These are phyloP conservation scores for Philaenus spumarius DNA, from an alignment of 1,140 invertebrate genomes.

Conservation along the genomic window DNA sequence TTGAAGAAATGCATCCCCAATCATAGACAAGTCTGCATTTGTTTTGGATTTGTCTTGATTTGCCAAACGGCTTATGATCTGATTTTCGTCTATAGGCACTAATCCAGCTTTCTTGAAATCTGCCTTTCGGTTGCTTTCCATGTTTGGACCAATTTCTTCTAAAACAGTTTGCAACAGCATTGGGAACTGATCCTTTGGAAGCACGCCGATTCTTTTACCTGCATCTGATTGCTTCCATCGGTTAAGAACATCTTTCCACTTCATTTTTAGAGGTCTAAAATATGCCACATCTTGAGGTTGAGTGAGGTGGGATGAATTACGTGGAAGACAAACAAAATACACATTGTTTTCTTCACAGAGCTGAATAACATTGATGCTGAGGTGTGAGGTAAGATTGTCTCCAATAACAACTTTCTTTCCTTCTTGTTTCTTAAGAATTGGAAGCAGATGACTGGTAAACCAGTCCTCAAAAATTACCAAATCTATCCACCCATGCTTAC, in stretches of 20 bases:
- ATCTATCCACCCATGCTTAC: no score
- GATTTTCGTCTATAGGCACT: no score
- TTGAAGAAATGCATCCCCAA: no score
- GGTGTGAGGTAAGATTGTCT: no score
- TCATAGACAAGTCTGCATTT: background rate
- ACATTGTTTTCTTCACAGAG: slow-evolving; percentile 35
- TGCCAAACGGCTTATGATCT: no score
- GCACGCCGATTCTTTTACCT: background rate
- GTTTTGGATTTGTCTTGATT: background rate
- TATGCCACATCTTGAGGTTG: slow-evolving; percentile 41
- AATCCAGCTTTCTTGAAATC: no score
- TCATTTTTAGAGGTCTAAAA: no score
- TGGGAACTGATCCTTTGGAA: no score
- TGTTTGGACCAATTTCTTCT: no score
- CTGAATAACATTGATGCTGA: slow-evolving; percentile 33
- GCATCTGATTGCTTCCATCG: slow-evolving; percentile 30
- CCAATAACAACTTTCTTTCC: slow-evolving; percentile 30
- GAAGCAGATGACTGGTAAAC: slow-evolving; percentile 31
- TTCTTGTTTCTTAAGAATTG: slow-evolving; percentile 23
- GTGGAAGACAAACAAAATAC: slow-evolving; percentile 36
- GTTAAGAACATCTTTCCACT: slow-evolving; percentile 37
- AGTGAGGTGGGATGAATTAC: slow-evolving; percentile 39
- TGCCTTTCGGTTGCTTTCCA: no score
- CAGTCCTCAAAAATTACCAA: slow-evolving; percentile 27
- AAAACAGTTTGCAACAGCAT: no score